Conservation (phyloP, 1,140 invertebrate species). For the Palaemon carinicauda region DNA sequence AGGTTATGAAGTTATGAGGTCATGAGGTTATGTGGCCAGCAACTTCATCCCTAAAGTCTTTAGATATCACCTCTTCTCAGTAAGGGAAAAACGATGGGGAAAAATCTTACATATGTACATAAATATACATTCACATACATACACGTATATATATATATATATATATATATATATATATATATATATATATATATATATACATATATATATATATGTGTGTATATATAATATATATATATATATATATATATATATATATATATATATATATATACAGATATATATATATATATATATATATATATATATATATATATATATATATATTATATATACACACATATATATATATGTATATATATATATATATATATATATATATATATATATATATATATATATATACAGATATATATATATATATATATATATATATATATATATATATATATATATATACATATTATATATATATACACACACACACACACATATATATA, state of each 20-base stretch:
- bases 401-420: constrained; percentile 4
- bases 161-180: background rate
- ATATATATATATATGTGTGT: background rate
- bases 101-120: too few species aligned
- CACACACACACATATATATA: background rate
- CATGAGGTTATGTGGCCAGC: too few species aligned
- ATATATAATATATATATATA: background rate
- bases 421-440: constrained; percentile 4
- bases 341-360: constrained; percentile 4
- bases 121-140: background rate
- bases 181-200: background rate
- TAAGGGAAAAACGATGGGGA: too few species aligned
- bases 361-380: background rate
- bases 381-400: background rate
- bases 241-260: background rate
- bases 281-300: background rate
- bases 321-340: background rate
- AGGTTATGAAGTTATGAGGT: too few species aligned
- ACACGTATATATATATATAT: background rate
- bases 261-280: background rate
- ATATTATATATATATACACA: background rate
- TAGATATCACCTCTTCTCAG: too few species aligned
- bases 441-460: background rate
- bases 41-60: too few species aligned
- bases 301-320: background rate